A percentile compares a stretch with the other conserved stretches of the same genome.
Conservation (phyloP, 2,113 vertebrate genomes). For the Microtus montanus region DNA sequence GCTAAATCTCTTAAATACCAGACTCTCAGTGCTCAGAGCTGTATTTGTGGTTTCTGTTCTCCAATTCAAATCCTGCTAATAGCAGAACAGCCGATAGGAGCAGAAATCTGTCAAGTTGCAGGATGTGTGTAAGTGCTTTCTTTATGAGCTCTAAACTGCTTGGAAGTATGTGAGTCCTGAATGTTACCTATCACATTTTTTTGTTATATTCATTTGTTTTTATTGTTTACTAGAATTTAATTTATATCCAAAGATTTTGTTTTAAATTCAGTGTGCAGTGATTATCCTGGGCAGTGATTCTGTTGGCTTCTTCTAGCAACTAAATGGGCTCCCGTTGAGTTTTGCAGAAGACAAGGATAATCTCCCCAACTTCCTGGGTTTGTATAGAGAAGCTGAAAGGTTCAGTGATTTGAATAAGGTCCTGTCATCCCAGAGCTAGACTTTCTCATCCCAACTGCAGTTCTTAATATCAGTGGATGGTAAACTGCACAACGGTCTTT, state of each 20-base stretch:
- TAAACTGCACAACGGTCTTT: background rate
- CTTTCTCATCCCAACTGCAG: background rate
- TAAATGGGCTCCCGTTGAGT: background rate
- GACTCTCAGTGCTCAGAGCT: background rate
- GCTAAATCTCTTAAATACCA: no score
- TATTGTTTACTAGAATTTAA: background rate
- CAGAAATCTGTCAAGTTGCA: background rate
- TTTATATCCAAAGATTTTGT: constrained; percentile 45
- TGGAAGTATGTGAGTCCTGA: background rate
- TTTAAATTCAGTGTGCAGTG: background rate
- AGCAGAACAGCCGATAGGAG: constrained; percentile 17
- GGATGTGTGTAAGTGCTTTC: constrained; percentile 27
- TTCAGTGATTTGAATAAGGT: constrained; percentile 12
- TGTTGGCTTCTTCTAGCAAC: background rate
- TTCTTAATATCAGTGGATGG: background rate
- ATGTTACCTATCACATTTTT: constrained; percentile 4
- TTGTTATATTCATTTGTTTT: constrained; percentile 10
- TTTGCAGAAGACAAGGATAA: background rate
- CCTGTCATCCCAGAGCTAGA: background rate
- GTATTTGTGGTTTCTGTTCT: constrained; percentile 42
- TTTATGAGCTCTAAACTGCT: constrained; percentile 28
- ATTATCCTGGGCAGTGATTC: background rate
- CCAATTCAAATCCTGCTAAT: constrained; percentile 23
- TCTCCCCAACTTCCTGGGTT: background rate
- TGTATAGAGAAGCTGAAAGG: constrained; percentile 7